Conservation (phyloP, 2,888 invertebrate species). For the Ellobium chinense region DNA sequence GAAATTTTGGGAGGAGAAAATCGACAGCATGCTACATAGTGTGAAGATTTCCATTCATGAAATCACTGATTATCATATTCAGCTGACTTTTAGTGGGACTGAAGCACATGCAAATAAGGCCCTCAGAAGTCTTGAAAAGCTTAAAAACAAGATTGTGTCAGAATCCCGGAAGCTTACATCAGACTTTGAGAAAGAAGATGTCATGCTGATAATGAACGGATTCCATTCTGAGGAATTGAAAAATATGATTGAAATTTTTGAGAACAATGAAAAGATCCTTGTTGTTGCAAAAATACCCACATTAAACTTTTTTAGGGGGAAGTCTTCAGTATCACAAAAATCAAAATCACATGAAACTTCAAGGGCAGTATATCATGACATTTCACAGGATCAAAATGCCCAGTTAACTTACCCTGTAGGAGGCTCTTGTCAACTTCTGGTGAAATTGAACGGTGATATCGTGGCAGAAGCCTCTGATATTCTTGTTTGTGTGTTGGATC, state of each 20-base stretch:
- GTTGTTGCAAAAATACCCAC: not conserved
- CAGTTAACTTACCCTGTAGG: not conserved
- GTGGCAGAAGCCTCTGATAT: constrained; percentile 31
- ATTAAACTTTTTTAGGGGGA: not conserved
- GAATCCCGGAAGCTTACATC: constrained; percentile 7
- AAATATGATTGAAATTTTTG: not conserved
- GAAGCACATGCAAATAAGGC: too few species aligned
- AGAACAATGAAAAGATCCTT: not conserved
- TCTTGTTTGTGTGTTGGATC: constrained; percentile 33
- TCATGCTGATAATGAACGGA: constrained; percentile 23
- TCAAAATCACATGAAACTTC: too few species aligned
- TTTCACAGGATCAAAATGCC: too few species aligned
- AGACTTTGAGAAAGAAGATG: constrained; percentile 13
- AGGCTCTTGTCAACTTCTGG: constrained; percentile 10
- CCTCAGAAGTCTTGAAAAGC: not conserved
- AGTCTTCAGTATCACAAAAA: not conserved
- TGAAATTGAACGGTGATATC: constrained; percentile 26
- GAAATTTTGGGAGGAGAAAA: not conserved
- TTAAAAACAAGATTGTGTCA: not conserved
- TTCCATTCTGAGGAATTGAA: not conserved
- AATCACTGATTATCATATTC: not conserved
- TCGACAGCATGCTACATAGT: not conserved
- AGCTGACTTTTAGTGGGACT: not conserved
- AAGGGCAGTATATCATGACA: too few species aligned
- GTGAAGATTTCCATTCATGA: not conserved